Evolutionary conservation across 2,797 vertebrate genomes (phyloP).

Genomic region (Manis javanica): DNA sequence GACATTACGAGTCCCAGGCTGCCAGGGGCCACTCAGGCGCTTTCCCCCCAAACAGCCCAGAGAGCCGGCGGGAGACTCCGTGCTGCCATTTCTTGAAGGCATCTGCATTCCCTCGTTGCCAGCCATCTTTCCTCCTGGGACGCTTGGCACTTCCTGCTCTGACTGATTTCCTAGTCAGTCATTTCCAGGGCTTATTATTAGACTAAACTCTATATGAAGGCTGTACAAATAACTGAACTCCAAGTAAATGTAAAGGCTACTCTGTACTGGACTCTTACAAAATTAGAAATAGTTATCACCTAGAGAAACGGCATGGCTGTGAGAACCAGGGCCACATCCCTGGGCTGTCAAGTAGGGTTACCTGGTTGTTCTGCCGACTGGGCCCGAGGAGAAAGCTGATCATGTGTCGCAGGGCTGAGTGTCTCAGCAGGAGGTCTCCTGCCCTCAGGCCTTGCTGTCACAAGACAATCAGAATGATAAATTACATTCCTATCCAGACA

Average conservation of each 20-base stretch:
- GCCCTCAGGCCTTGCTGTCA: constrained; percentile 92
- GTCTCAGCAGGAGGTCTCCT: constrained; percentile 94
- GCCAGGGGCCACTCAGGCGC: background rate
- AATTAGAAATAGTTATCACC: background rate
- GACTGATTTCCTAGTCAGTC: background rate
- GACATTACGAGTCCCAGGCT: no score
- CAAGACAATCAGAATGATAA: constrained; percentile 42
- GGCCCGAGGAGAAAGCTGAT: constrained; percentile 96
- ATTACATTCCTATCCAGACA: constrained; percentile 43
- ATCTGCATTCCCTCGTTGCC: background rate
- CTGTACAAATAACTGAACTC: background rate
- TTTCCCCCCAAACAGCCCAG: background rate
- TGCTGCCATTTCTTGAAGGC: background rate
- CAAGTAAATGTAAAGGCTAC: background rate
- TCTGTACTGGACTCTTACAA: background rate
- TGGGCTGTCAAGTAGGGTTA: constrained; percentile 71
- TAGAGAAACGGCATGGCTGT: background rate
- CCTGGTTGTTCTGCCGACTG: constrained; percentile 96
- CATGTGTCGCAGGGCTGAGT: constrained; percentile 95
- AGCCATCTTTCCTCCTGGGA: background rate
- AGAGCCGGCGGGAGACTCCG: background rate
- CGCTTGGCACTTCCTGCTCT: no score
- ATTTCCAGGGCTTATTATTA: background rate
- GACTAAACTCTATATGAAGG: background rate
- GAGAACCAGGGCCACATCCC: accelerated